These are phyloP conservation scores for Atherix ibis DNA, from an alignment of 2,888 invertebrate genomes.

Conservation along the genomic window DNA sequence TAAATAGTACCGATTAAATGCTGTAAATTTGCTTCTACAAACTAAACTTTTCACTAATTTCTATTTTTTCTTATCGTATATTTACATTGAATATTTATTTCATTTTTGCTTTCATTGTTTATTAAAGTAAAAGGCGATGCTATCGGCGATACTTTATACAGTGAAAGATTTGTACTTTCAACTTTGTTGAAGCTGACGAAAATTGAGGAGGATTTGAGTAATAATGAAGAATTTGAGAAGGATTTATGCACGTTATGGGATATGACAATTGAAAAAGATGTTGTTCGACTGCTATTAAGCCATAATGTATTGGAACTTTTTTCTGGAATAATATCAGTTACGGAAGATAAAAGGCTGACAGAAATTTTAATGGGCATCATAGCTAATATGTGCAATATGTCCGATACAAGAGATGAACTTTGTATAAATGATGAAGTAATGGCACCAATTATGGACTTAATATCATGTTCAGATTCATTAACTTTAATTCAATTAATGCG, in stretches of 20 bases:
- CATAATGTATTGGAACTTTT: constrained; percentile 45
- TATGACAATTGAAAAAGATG: constrained; percentile 65
- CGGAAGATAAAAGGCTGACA: constrained; percentile 46
- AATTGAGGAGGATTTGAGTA: constrained; percentile 36
- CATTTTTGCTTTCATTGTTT: no score
- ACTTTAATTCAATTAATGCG: constrained; percentile 59
- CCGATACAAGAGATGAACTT: constrained; percentile 40
- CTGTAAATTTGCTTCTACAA: no score
- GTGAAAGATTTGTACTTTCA: constrained; percentile 55
- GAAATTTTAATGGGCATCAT: constrained; percentile 75
- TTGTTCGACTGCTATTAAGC: constrained; percentile 50
- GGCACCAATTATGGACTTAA: constrained; percentile 37
- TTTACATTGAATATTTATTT: no score
- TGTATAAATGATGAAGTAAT: constrained; percentile 42
- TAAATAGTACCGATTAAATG: no score
- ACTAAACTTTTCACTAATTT: no score
- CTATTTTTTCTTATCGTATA: no score
- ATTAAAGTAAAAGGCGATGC: constrained; percentile 55
- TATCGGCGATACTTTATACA: constrained; percentile 66
- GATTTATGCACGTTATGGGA: constrained; percentile 63
- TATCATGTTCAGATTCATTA: constrained; percentile 49
- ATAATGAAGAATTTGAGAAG: constrained; percentile 45
- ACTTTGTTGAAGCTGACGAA: constrained; percentile 47
- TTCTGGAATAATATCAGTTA: constrained; percentile 39
- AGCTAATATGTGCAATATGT: constrained; percentile 65